Base-by-base conservation (phyloP, 2,888 invertebrate genomes). In the Aricia artaxerxes region DNA sequence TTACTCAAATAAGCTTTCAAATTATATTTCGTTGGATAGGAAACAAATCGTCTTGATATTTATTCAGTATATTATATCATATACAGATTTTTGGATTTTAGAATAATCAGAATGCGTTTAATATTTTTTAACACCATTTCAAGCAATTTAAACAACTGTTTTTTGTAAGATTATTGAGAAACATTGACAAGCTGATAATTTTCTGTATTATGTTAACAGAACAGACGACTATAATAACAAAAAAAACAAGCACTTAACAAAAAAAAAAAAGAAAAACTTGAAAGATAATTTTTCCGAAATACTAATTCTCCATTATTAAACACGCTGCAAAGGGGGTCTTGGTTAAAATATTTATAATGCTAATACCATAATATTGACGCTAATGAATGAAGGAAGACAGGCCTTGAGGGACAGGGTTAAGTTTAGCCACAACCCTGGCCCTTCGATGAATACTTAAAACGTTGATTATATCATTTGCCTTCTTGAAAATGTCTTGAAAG, bases 301-400 rank as follows among this genome's bases (percentile, higher is more conserved):
- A 44, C 44, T 35, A 35, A 24, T 73, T 73, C 38, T 40, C 38
- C 64, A 69, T 69, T 24, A 69, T 69, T 6, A 69, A 69, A 69
- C 35, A 38, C 35, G 24, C 13, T 69, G 5, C 11, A 69, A 24
- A 61, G 61, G 4, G 69, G 13, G 35, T 13, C 35, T 69, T 38
- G 13, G 4, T 13, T 38, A 69, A 69, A 69, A 69, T 69, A 69
- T 69, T 69, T 81, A 79, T 79, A 78, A 82, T 75, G 78, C 76
- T 80, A 81, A 82, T 81, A 80, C 78, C 78, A 77, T 81, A 49
- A 81, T 81, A 81, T 80, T 81, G 81, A 81, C 79, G 79, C 80
- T 81, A 81, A 82, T 81, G 80, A 81, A 80, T 77, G 77, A 81
- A 80, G 80, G 73, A 57, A 78, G 81, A 75, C 80, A 53, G 61